Conservation (phyloP, 2,888 invertebrate species). For the Tholera decimalis region DNA sequence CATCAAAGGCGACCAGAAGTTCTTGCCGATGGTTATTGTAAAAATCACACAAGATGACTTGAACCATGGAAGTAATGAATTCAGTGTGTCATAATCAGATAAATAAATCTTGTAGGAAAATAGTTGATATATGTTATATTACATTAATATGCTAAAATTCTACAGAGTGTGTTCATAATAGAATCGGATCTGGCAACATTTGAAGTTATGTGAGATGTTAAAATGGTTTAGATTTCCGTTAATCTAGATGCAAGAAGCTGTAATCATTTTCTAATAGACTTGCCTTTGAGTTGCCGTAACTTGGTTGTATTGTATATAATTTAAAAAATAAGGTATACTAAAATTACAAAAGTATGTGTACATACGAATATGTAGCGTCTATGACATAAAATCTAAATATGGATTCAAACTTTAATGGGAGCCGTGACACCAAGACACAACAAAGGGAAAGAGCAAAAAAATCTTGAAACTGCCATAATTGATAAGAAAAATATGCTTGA, state of each 20-base stretch:
- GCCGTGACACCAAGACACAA: neutral
- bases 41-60: neutral
- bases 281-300: conserved; percentile 15
- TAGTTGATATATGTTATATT: too few relatives aligned
- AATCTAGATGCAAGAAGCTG: conserved; percentile 49
- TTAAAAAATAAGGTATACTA: too few relatives aligned
- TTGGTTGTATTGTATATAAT: conserved; percentile 2
- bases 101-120: neutral
- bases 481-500: conserved; percentile 6
- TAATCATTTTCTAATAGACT: conserved; percentile 40
- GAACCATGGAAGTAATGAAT: too few relatives aligned
- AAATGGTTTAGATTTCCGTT: conserved; percentile 46
- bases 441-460: neutral
- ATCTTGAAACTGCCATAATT: conserved; percentile 8
- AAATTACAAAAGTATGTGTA: neutral
- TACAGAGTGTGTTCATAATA: too few relatives aligned
- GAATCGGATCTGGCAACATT: conserved; percentile 21
- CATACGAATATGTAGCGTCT: neutral
- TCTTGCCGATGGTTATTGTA: neutral
- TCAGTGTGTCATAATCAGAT: neutral
- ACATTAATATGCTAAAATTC: neutral
- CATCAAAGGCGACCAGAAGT: neutral
- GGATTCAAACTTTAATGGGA: neutral
- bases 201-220: conserved; percentile 25
- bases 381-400: neutral